Percentiles rank a stretch among this genome's conserved stretches.
phyloP scores from a whole-genome alignment of 2,888 invertebrate genomes.

The Melipona beecheii region DNA sequence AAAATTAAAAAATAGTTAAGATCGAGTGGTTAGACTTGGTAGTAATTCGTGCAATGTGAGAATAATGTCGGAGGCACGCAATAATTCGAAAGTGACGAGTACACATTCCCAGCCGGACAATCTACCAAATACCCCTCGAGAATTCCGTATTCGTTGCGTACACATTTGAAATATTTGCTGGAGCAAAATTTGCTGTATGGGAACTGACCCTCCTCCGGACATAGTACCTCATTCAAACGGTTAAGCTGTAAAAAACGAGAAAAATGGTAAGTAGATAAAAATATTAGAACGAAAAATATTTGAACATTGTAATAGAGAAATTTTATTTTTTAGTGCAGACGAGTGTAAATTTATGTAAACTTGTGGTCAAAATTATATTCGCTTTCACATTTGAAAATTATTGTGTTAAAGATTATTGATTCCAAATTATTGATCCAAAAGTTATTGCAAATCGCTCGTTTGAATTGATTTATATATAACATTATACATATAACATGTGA shows the following conservation, averaged over 20 bases:
- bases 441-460: too few species aligned
- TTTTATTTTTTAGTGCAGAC: too few species aligned
- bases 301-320: too few species aligned
- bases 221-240: constrained; percentile 86
- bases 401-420: too few species aligned
- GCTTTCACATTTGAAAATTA: too few species aligned
- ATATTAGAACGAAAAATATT: background rate
- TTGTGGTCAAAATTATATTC: too few species aligned
- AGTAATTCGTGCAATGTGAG: background rate
- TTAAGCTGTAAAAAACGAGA: constrained; percentile 86
- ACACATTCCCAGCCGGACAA: constrained; percentile 90
- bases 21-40: background rate
- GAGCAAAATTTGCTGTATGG: constrained; percentile 89
- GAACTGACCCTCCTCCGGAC: constrained; percentile 88
- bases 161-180: constrained; percentile 89
- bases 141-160: constrained; percentile 83
- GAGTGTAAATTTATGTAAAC: too few species aligned
- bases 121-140: constrained; percentile 88
- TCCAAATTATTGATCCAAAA: too few species aligned
- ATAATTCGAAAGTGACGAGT: constrained; percentile 89
- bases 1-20: background rate
- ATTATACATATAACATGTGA: too few species aligned
- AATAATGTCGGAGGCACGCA: constrained; percentile 87
- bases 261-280: background rate
- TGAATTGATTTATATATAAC: too few species aligned